These are phyloP conservation scores for Geophilus truncorum DNA, from an alignment of 2,888 invertebrate species.

Conservation along the genomic window DNA sequence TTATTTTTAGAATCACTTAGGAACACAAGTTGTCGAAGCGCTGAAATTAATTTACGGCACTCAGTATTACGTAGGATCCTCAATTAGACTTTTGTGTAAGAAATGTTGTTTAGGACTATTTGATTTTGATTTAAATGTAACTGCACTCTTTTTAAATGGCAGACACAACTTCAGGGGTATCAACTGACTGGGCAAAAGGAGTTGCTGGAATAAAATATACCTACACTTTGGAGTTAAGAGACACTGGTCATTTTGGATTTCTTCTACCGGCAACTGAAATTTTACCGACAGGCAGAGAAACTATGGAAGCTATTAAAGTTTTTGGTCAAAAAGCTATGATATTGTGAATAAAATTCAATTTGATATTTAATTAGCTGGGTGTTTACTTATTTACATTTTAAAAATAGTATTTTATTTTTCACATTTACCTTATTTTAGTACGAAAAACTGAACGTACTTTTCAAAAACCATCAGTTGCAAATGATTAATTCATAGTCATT, in stretches of 20 bases:
- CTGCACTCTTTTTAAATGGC: neutral
- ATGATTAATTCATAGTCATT: too few species aligned
- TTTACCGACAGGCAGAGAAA: conserved; percentile 67
- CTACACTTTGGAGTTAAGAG: conserved; percentile 69
- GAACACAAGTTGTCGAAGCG: conserved; percentile 54
- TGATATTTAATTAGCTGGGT: too few species aligned
- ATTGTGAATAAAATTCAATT: neutral
- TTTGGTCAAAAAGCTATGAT: neutral
- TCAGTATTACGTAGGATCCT: conserved; percentile 57
- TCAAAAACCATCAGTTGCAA: too few species aligned
- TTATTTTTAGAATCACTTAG: neutral
- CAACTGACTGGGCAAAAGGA: conserved; percentile 74
- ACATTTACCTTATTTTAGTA: too few species aligned
- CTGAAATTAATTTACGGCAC: conserved; percentile 61
- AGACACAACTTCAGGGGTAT: conserved; percentile 59
- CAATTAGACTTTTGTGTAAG: conserved; percentile 51
- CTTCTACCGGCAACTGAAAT: conserved; percentile 70
- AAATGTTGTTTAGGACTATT: conserved; percentile 52
- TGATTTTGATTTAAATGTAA: neutral
- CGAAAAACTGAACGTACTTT: too few species aligned
- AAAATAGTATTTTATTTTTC: too few species aligned
- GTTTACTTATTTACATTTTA: too few species aligned
- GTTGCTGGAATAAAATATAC: conserved; percentile 66
- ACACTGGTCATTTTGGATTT: conserved; percentile 68
- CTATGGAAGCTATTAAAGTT: conserved; percentile 68